Percentiles rank a stretch among this genome's conserved stretches.
phyloP scores from a whole-genome alignment of 92 coral and sea anemone species.

The Umimayanthus chanpuru region DNA sequence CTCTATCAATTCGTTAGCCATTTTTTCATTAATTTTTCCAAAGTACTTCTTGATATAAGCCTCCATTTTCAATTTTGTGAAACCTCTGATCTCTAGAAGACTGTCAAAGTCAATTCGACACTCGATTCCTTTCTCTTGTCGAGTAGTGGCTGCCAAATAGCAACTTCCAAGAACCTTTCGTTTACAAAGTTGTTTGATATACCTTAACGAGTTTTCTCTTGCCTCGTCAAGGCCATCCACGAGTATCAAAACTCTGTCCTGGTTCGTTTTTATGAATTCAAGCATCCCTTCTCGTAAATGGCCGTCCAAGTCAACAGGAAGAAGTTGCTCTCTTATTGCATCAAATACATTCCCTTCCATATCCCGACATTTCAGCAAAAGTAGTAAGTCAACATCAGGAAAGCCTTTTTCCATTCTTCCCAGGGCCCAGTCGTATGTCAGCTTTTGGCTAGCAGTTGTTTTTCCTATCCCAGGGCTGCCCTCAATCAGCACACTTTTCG shows the following conservation, averaged over 20 bases:
- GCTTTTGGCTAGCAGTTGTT: constrained; percentile 48
- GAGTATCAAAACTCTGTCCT: constrained; percentile 36
- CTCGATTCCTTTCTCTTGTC: constrained; percentile 37
- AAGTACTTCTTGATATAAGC: constrained; percentile 30
- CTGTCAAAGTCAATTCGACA: constrained; percentile 37
- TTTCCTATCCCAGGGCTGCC: constrained; percentile 50
- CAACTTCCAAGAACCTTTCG: constrained; percentile 17
- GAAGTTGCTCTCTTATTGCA: constrained; percentile 40
- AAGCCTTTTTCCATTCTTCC: constrained; percentile 12
- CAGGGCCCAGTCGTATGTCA: constrained; percentile 46
- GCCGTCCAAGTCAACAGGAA: constrained; percentile 23
- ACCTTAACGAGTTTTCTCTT: background rate
- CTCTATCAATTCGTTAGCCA: background rate
- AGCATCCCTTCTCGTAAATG: constrained; percentile 23
- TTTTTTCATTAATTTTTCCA: too few relatives aligned
- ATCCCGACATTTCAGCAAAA: constrained; percentile 45
- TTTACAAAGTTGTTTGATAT: constrained; percentile 12
- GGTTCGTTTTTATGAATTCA: constrained; percentile 18
- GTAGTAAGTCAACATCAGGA: constrained; percentile 40
- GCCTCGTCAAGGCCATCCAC: constrained; percentile 46
- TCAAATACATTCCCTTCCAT: constrained; percentile 13
- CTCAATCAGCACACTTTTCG: constrained; percentile 48
- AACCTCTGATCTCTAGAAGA: constrained; percentile 28
- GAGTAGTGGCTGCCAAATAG: constrained; percentile 33
- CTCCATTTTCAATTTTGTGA: constrained; percentile 3